These are phyloP conservation scores for Mesorhabditis belari DNA, from an alignment of 2,888 invertebrate species.

Conservation along the genomic window DNA sequence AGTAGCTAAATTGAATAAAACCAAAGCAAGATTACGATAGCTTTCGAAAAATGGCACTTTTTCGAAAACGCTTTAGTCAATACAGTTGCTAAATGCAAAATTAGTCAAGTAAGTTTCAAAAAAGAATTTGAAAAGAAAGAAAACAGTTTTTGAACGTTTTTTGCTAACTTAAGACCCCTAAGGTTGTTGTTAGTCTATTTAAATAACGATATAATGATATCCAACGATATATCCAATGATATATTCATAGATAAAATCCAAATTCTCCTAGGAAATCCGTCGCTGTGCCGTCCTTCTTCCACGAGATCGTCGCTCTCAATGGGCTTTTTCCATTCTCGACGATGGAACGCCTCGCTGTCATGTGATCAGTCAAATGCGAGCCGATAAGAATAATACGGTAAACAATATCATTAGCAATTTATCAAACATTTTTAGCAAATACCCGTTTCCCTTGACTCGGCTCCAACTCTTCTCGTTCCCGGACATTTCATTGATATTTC, in stretches of 20 bases:
- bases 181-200: no score
- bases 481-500: slow-evolving; percentile 18
- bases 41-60: no score
- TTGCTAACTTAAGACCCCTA: no score
- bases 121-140: no score
- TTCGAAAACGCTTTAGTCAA: no score
- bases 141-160: no score
- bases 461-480: slow-evolving; percentile 9
- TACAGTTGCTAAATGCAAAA: no score
- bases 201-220: no score
- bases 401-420: not conserved
- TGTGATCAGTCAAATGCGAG: slow-evolving; percentile 5
- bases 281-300: not conserved
- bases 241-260: not conserved
- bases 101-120: no score
- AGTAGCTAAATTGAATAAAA: no score
- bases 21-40: no score
- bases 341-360: slow-evolving; percentile 2
- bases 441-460: slow-evolving; percentile 2
- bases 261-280: slow-evolving; percentile 3
- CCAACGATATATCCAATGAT: not conserved
- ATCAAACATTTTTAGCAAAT: slow-evolving; percentile 3
- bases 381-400: slow-evolving; percentile 7
- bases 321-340: slow-evolving; percentile 2
- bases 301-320: not conserved